phyloP scores from a whole-genome alignment of 1,140 invertebrate species.

The Cydia amplana region DNA sequence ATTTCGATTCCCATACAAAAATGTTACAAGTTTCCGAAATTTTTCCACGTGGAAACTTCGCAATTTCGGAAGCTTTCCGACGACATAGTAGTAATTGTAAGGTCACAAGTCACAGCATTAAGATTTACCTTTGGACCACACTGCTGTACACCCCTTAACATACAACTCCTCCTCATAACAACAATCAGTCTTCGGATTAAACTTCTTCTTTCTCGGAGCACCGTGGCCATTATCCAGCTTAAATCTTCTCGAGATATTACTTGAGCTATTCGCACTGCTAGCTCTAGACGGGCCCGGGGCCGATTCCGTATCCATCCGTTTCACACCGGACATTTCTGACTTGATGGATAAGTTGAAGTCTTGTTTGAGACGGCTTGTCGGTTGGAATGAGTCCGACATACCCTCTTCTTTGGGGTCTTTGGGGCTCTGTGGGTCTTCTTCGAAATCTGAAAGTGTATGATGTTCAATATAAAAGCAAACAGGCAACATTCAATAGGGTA shows the following conservation, averaged over 20 bases:
- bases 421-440: conserved; percentile 45
- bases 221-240: conserved; percentile 50
- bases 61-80: no score
- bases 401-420: conserved; percentile 62
- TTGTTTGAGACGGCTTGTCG: conserved; percentile 64
- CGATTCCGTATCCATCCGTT: conserved; percentile 55
- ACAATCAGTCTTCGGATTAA: conserved; percentile 72
- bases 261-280: conserved; percentile 71
- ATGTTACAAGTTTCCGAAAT: no score
- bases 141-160: conserved; percentile 89
- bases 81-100: no score
- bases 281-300: conserved; percentile 57
- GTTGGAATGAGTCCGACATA: conserved; percentile 60
- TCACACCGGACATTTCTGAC: conserved; percentile 60
- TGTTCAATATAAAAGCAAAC: neutral
- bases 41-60: no score
- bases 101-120: no score
- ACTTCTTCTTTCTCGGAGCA: conserved; percentile 45
- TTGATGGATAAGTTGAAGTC: conserved; percentile 77
- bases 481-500: no score
- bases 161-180: conserved; percentile 93
- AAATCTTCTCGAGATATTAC: conserved; percentile 69
- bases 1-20: no score
- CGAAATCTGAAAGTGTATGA: conserved; percentile 51
- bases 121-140: conserved; percentile 85